Evolutionary conservation across 2,113 vertebrate species (phyloP).

Genomic region (Clarias gariepinus): DNA sequence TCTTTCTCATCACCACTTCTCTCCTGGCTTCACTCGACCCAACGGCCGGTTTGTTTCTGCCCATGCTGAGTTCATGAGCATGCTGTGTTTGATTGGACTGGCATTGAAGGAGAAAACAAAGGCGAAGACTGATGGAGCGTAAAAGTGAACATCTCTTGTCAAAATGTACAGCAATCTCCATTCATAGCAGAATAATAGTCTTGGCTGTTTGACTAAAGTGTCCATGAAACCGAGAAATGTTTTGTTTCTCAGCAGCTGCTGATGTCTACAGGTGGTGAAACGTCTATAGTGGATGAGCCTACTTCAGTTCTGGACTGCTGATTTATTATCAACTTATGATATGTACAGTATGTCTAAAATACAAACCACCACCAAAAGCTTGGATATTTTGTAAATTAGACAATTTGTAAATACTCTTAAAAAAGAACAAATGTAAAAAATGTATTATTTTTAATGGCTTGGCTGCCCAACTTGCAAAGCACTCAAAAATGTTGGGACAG

Average conservation of each 20-base stretch:
- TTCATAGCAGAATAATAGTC: slow-evolving; percentile 50
- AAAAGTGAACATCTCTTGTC: slow-evolving; percentile 48
- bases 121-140: slow-evolving; percentile 41
- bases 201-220: slow-evolving; percentile 39
- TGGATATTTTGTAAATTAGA: too few relatives aligned
- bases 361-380: too few relatives aligned
- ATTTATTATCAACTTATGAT: not conserved
- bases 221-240: slow-evolving; percentile 22
- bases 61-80: slow-evolving; percentile 40
- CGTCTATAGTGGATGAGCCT: not conserved
- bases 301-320: not conserved
- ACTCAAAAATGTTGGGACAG: too few relatives aligned
- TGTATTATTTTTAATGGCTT: too few relatives aligned
- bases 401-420: too few relatives aligned
- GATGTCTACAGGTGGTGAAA: slow-evolving; percentile 37
- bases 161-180: slow-evolving; percentile 45
- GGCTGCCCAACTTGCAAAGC: too few relatives aligned
- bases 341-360: too few relatives aligned
- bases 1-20: not conserved
- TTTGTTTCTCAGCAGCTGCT: slow-evolving; percentile 17
- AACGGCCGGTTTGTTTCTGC: slow-evolving; percentile 30
- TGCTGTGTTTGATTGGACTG: slow-evolving; percentile 51
- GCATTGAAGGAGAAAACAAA: slow-evolving; percentile 29
- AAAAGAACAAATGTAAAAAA: too few relatives aligned
- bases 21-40: slow-evolving; percentile 22